Base-by-base conservation (phyloP, 92 coral and sea anemone species). In the Hydrozoanthus gracilis region DNA sequence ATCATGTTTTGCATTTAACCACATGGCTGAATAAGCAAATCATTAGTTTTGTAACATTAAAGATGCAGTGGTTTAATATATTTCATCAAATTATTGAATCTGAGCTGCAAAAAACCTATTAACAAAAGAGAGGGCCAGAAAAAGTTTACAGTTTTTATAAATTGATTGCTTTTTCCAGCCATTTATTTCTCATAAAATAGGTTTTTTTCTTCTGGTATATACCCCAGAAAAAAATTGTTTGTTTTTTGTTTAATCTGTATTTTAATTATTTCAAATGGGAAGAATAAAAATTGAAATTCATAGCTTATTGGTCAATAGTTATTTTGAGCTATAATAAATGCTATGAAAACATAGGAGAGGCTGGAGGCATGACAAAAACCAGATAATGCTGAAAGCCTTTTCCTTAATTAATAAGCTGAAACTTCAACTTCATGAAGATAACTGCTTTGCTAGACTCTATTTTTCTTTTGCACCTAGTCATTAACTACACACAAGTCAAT, bases 391-490 rank as follows among this genome's bases (percentile, higher is more conserved):
- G 55, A 60, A 8, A 58, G 17, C 20, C 55, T 80, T 47, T 15
- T 48, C 73, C 50, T 80, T 62, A 65, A 79, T 79, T 44, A 55
- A 55, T 79, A n/a, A 61, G 49, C 73, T 79, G 56, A 62, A 79
- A 79, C 71, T 67, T 60, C 45, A 65, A 69, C 14, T 17, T 80
- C 73, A 64, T 65, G 60, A 65, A 65, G 60, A 64, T 47, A 20
- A 76, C 61, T 7, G 11, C 11, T 76, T 76, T 17, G 46, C 18
- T 45, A 67, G 65, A 65, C 8, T 11, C 17, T 80, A 61, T 46
- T 27, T 20, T 64, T 48, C 48, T 27, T 14, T 14, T 51, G 27
- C 18, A 62, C 61, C 51, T 3, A 46, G 39, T 65, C 52, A 60
- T 56, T 61, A 78, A 78, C 51, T 44, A 60, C 52, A 78, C 72